These are phyloP conservation scores for Zosterops hypoxanthus DNA, from an alignment of 2,113 vertebrate species.

Conservation along the genomic window DNA sequence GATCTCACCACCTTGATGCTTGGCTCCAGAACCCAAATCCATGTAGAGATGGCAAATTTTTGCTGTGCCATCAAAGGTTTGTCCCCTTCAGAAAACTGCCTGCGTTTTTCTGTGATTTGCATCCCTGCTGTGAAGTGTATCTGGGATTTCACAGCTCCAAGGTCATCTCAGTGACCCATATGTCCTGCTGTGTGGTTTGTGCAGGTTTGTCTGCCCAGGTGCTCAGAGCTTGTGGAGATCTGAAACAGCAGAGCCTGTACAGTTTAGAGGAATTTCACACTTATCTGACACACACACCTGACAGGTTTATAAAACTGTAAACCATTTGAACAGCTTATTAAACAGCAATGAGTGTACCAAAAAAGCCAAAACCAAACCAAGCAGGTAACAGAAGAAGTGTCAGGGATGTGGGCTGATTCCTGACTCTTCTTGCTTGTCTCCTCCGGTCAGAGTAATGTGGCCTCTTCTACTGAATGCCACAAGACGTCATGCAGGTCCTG, in stretches of 20 bases:
- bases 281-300: background rate
- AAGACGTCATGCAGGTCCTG: background rate
- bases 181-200: background rate
- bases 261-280: background rate
- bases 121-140: background rate
- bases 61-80: background rate
- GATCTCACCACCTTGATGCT: background rate
- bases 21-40: background rate
- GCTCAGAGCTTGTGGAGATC: fast-evolving
- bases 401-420: background rate
- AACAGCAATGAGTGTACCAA: background rate
- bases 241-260: background rate
- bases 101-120: background rate
- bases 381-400: background rate
- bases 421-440: background rate
- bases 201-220: background rate
- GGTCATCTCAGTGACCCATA: background rate
- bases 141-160: background rate
- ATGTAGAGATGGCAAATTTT: background rate
- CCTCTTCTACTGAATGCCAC: background rate
- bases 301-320: background rate
- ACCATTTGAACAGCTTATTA: background rate
- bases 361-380: background rate
- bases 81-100: background rate
- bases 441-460: background rate